Base-by-base conservation (phyloP, 2,797 vertebrate genomes). In the Cynodonichthys magdalenae region DNA sequence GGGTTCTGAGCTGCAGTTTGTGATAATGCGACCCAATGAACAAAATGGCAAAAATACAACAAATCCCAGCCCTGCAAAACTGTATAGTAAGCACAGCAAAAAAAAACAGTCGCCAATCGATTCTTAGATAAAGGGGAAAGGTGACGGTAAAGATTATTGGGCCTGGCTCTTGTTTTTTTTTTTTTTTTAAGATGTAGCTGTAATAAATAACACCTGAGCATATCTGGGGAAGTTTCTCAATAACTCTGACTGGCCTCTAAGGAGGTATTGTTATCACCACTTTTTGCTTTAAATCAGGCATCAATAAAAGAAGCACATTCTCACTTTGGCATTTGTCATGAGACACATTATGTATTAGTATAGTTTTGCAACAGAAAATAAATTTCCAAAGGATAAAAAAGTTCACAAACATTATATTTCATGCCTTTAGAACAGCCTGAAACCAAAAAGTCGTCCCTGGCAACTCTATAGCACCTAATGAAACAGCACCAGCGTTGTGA, bases 191-290 rank as follows among this genome's bases (percentile, higher is more conserved):
- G 61, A 81, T 79, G 76, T 83, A 67, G 75, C 42, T 27, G 50
- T 64, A 66, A 76, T 83, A 83, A 79, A 89, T 82, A 81, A 80
- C 31, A 73, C 31, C 63, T 73, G 63, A 81, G 74, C 36, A 74
- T 81, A 70, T 69, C 66, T 54, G 44, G 69, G 59, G 39, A 63
- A 42, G 52, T 75, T 63, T 36, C 46, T 79, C 67, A 79, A 67
- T 84, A 85, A 75, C 53, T 81, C 69, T 55, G 56, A 27, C 47
- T 28, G 39, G 48, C 45, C 74, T 79, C 72, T 28, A 46, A 61
- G 72, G 75, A 78, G 34, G 20, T 52, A 51, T 63, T 31, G 31
- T 31, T 44, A 20, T 76, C 61, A 58, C 44, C 55, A 58, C 56
- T 68, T 46, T 66, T 52, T 44, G 65, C 76, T 81, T 44, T 72